Evolutionary conservation across 92 coral and sea anemone genomes (phyloP), one percentile per base, ranked within the genome.

Genomic region (Phenganax marumi): DNA sequence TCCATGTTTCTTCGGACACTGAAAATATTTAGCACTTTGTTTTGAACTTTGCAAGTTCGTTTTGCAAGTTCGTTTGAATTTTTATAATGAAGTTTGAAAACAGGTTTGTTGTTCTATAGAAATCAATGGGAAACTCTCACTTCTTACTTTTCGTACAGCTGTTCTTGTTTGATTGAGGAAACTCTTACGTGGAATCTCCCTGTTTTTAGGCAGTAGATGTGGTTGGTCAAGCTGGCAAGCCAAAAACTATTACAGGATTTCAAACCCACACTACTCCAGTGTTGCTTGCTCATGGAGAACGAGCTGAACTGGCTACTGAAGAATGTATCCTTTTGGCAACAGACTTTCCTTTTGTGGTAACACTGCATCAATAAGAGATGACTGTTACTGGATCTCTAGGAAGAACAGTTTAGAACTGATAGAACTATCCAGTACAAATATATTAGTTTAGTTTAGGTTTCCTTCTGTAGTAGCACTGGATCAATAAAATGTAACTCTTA

Each of bases 251-350:
- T 75, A 95, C 98, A 51, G 98, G 98, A 12, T 95, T 95, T 81
- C 98, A 95, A 79, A 95, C 98, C 22, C 98, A 95, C 90, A 95
- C 98, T 12, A 95, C 98, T 3, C 98, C 98, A 0, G 98, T 95
- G 26, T 69, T 95, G 61, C 91, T 95, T 23, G 98, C 98, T 21
- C 90, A 95, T 64, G 98, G 98, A 39, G 98, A 95, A 84, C 81
- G 98, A 82, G 97, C 98, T 55, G 98, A 95, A 79, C 89, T 95
- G 8, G 98, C 98, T 47, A 95, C 98, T 14, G 98, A 95, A 72
- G 98, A 95, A 85, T 92, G 98, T 95, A 95, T 95, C 98, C 97
- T 92, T 93, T 93, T 52, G 14, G 22, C 8, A n/a, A 22, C 7
- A 12, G 43, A 33, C 43, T 33, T 33, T 33, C 5, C 43, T 33